Base-by-base conservation (phyloP, 1,140 invertebrate species). In the Aphelenchoides besseyi region DNA sequence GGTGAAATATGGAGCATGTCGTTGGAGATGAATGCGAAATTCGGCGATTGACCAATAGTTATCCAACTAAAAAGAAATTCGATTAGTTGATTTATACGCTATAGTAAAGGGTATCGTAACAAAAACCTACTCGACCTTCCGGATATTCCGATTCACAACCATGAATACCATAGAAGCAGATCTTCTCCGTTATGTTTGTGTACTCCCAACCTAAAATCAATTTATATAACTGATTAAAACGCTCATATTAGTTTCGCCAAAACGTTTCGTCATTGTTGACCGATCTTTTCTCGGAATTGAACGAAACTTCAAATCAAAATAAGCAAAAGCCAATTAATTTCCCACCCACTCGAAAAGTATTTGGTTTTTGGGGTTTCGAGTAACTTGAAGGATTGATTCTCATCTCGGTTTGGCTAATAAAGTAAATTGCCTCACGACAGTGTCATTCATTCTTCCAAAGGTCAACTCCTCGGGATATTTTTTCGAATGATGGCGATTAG, bases 1-100 rank as follows among this genome's bases (percentile, higher is more conserved):
- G 12, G 18, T 8, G 18, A 59, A 59, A 23, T 59, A 59, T 5
- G 55, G 55, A 28, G 55, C 26, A 59, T 59, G 55, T 33, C 55
- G 55, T 59, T 59, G 5, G 55, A 59, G 18, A 8, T 59, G 5
- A 23, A 59, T 59, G 5, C 55, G 5, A 23, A 59, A 59, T 23
- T 59, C 55, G 18, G 18, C 18, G 5, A 59, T 8, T 28, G 55
- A 59, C 55, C 55, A 59, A 23, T 59, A 59, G 18, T 28, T 5
- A 8, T 59, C 55, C 5, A 59, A 48, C 41, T 48, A 23, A 12
- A 48, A 48, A 48, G 12, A 48, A 48, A 23, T n/a, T n/a, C n/a
- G n/a, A n/a, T n/a, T 23, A 23, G 41, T 12, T 48, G 41, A 48
- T 48, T 48, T 12, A 48, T n/a, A n/a, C n/a, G n/a, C n/a, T n/a